Conservation (phyloP, 2,797 vertebrate genomes). For the Poecilia velifera region DNA sequence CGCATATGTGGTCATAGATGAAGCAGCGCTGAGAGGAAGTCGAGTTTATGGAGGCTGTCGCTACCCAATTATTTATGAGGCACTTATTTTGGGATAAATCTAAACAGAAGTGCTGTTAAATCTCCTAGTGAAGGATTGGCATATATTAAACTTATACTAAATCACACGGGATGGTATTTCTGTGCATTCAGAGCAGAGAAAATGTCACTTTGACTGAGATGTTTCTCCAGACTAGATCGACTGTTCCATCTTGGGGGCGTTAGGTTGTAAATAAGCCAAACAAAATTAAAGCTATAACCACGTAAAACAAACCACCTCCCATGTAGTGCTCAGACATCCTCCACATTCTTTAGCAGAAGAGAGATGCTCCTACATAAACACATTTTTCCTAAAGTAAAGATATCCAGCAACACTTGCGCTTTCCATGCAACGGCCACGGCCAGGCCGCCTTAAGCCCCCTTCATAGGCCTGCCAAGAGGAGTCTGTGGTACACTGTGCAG, state of each 20-base stretch:
- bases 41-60: constrained; percentile 24
- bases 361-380: constrained; percentile 79
- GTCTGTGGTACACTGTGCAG: constrained; percentile 81
- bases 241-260: not conserved
- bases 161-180: not conserved
- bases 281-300: constrained; percentile 36
- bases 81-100: constrained; percentile 5
- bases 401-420: constrained; percentile 85
- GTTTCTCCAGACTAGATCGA: constrained; percentile 14
- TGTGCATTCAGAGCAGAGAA: not conserved
- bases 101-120: constrained; percentile 12
- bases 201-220: constrained; percentile 17
- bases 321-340: constrained; percentile 50
- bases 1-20: constrained; percentile 58
- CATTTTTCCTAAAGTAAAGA: constrained; percentile 80
- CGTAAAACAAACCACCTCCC: constrained; percentile 36
- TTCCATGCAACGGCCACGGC: constrained; percentile 73
- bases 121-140: constrained; percentile 4
- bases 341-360: constrained; percentile 67
- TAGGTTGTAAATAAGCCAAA: constrained; percentile 27
- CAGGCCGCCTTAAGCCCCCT: constrained; percentile 83
- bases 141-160: not conserved
- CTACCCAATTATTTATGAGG: constrained; percentile 24
- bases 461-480: constrained; percentile 84
- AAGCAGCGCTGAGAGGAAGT: constrained; percentile 26